Evolutionary conservation across 1,140 invertebrate genomes (phyloP).

Genomic region (Hirudo medicinalis): DNA sequence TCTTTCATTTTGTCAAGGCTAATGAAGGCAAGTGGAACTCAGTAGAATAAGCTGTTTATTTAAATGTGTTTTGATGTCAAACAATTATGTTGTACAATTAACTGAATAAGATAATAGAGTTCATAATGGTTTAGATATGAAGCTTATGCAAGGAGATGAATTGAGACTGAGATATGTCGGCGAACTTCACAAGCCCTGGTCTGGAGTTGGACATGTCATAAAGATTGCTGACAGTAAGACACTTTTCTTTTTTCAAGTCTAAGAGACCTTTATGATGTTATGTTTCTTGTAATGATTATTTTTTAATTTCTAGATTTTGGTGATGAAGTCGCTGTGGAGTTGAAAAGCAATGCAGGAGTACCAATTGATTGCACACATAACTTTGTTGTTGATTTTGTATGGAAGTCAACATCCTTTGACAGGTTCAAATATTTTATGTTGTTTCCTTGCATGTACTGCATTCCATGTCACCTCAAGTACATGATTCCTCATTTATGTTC

Average conservation of each 20-base stretch:
- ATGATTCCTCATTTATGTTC: too few species aligned
- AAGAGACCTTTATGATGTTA: background rate
- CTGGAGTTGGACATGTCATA: slow-evolving; percentile 84
- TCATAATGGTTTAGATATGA: slow-evolving; percentile 59
- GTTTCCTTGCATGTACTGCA: background rate
- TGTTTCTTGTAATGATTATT: background rate
- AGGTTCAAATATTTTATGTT: slow-evolving; percentile 47
- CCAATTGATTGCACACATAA: slow-evolving; percentile 82
- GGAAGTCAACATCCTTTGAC: slow-evolving; percentile 98
- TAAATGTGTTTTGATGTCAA: slow-evolving; percentile 17
- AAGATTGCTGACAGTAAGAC: slow-evolving; percentile 81
- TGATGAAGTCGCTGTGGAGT: slow-evolving; percentile 91
- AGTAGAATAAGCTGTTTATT: slow-evolving; percentile 14
- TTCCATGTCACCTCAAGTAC: too few species aligned
- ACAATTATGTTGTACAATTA: background rate
- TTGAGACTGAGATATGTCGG: slow-evolving; percentile 80
- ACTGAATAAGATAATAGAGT: background rate
- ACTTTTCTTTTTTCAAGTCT: background rate
- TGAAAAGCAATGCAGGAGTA: slow-evolving; percentile 76
- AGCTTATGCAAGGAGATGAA: slow-evolving; percentile 99
- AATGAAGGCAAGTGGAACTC: slow-evolving; percentile 58
- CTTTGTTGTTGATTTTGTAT: slow-evolving; percentile 97
- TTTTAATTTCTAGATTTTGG: slow-evolving; percentile 56
- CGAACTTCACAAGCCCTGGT: slow-evolving; percentile 77
- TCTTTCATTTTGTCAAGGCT: slow-evolving; percentile 92